phyloP scores from a whole-genome alignment of 2,113 vertebrate genomes.

The Desmodus rotundus region DNA sequence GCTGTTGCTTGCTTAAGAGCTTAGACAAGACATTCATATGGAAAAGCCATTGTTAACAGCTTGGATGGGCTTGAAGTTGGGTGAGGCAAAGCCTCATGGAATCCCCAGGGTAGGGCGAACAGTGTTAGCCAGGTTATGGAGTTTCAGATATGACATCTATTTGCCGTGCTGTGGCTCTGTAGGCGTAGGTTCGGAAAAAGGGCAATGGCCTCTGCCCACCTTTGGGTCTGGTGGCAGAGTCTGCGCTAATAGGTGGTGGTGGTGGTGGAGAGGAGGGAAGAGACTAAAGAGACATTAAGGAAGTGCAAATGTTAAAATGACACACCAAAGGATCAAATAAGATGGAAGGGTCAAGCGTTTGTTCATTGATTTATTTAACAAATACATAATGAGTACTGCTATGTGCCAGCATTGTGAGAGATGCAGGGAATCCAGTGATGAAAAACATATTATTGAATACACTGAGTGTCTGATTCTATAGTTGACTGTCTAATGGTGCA shows the following conservation, averaged over 20 bases:
- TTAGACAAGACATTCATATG: too few species aligned
- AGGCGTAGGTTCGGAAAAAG: too few species aligned
- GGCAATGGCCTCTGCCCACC: too few species aligned
- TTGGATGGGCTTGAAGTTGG: too few species aligned
- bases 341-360: neutral
- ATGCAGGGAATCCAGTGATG: neutral
- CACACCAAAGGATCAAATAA: neutral
- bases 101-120: too few species aligned
- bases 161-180: too few species aligned
- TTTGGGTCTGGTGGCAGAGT: too few species aligned
- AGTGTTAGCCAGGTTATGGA: too few species aligned
- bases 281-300: neutral
- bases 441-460: neutral
- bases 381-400: neutral
- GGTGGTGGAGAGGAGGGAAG: neutral
- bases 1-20: too few species aligned
- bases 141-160: too few species aligned
- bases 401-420: neutral
- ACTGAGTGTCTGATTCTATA: neutral
- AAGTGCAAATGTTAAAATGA: neutral
- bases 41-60: too few species aligned
- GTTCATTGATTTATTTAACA: neutral
- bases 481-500: neutral
- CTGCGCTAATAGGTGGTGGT: neutral
- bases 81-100: too few species aligned